Base-by-base conservation (phyloP, 1,140 invertebrate species). In the Rhysida immarginata region DNA sequence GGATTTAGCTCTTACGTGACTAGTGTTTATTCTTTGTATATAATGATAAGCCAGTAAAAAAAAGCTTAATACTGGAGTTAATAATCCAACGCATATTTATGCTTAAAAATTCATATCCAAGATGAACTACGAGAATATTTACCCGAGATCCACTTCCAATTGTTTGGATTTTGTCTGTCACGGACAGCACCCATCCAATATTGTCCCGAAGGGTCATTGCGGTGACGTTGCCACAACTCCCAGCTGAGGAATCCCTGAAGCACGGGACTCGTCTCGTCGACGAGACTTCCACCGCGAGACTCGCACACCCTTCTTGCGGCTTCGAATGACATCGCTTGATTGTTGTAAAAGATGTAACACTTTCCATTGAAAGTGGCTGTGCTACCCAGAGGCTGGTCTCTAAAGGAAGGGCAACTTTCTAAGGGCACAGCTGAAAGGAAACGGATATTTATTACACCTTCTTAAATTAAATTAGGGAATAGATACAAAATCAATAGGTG, bases 281-380 rank as follows among this genome's bases (percentile, higher is more conserved):
- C 85, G 2, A 95, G 70, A 0, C 85, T 85, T 1, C 90, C 88
- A 8, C 79, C 85, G 25, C 90, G 74, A 1, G 78, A 76, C 44
- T 81, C 77, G 65, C 90, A 95, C 66, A 90, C 90, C 0, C 78
- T 72, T 11, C 88, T 68, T 0, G 90, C 84, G 43, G 90, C 85
- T 24, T 81, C 73, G 68, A 94, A 91, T 58, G 78, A 81, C 58
- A 85, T 68, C 0, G 87, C 86, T 64, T 92, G 87, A 26, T 87
- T 75, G 64, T 91, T 89, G 71, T 94, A 93, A 72, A 95, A 96
- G 58, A 92, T 88, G 67, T 96, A 96, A 68, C 91, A 96, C 72
- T 94, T 94, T 49, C 90, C 90, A 65, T 94, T 94, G 70, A 95
- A 96, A 0, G 90, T 94, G 1, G 90, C 87, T 0, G 87, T 86